phyloP scores from a whole-genome alignment of 2,797 vertebrate genomes.

The Sardinella longiceps region DNA sequence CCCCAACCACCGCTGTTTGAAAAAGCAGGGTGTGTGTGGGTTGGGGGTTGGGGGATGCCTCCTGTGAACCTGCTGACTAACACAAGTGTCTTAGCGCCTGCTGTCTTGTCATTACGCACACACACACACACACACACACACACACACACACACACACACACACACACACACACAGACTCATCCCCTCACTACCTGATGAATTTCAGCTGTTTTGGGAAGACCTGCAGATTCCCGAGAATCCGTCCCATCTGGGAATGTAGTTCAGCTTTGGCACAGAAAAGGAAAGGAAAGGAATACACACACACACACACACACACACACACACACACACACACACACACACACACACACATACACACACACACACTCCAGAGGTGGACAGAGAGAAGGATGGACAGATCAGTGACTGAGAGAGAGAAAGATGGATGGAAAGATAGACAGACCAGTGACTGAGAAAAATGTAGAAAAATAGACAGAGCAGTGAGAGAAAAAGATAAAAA shows the following conservation, averaged over 20 bases:
- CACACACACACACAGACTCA: background rate
- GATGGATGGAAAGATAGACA: too few species aligned
- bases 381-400: background rate
- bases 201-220: constrained; percentile 11
- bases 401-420: background rate
- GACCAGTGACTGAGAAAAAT: background rate
- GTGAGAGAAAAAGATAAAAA: background rate
- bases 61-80: constrained; percentile 24
- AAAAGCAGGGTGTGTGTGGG: background rate
- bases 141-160: background rate
- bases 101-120: constrained; percentile 7
- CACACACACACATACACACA: too few species aligned
- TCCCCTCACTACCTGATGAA: constrained; percentile 6
- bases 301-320: background rate
- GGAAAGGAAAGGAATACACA: background rate
- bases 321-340: background rate
- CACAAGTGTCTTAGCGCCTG: constrained; percentile 21
- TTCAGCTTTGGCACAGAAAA: background rate
- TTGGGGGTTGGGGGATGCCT: background rate
- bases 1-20: background rate
- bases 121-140: constrained; percentile 46
- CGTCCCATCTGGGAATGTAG: background rate
- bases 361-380: too few species aligned
- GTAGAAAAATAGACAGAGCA: too few species aligned
- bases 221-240: background rate